A percentile compares a stretch with the other conserved stretches of the same genome.
phyloP scores from a whole-genome alignment of 2,113 vertebrate genomes.

The Eudyptes chrysolophus region DNA sequence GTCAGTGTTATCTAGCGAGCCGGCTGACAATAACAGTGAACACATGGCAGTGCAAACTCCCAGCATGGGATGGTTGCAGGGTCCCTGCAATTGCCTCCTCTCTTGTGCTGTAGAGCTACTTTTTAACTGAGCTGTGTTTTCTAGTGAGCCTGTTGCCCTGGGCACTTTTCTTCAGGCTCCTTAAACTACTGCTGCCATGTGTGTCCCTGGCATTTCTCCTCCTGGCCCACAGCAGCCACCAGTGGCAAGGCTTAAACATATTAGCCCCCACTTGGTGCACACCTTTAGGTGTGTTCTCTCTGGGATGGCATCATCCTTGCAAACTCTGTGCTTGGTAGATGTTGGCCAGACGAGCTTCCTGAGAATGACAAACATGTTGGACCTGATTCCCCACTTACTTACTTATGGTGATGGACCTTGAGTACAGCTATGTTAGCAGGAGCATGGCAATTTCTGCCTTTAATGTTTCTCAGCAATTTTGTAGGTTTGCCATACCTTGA shows the following conservation, averaged over 20 bases:
- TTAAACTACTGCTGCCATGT: background rate
- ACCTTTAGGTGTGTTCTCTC: background rate
- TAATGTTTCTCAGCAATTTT: background rate
- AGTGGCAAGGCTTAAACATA: background rate
- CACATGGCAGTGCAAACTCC: background rate
- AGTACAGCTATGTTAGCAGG: background rate
- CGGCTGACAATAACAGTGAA: background rate
- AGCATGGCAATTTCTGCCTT: background rate
- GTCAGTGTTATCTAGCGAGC: background rate
- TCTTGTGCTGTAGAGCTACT: background rate
- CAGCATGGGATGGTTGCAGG: rapidly evolving
- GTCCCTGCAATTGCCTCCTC: background rate
- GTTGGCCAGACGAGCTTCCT: background rate
- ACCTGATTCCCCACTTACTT: background rate
- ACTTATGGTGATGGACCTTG: background rate
- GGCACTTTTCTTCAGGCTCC: background rate
- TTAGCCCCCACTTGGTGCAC: background rate
- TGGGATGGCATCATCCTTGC: background rate
- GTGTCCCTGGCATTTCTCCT: background rate
- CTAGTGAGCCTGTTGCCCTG: rapidly evolving
- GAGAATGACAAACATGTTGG: background rate
- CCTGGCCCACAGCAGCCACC: background rate
- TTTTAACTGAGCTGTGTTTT: background rate
- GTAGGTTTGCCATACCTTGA: background rate
- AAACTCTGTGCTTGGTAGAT: background rate